These are phyloP conservation scores for Eupeodes luniger DNA, from an alignment of 2,888 invertebrate genomes.

Conservation along the genomic window DNA sequence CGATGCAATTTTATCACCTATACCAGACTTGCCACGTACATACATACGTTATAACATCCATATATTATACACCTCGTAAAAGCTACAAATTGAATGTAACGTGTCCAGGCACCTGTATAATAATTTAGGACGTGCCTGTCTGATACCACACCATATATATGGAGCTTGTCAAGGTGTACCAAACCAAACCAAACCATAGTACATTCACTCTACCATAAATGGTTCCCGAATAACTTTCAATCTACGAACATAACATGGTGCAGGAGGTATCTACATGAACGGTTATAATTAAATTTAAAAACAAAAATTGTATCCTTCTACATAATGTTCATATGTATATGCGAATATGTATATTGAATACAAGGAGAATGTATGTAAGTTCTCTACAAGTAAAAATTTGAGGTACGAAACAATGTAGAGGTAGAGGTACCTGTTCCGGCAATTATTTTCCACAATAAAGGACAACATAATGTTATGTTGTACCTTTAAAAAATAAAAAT, in stretches of 20 bases:
- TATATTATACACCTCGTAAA: no score
- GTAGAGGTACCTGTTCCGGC: conserved; percentile 21
- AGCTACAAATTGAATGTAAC: no score
- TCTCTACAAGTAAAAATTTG: not conserved
- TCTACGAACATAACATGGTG: not conserved
- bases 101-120: no score
- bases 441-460: conserved; percentile 58
- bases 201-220: conserved; percentile 6
- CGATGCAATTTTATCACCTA: no score
- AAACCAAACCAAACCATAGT: no score
- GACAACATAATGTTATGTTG: conserved; percentile 34
- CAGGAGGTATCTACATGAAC: not conserved
- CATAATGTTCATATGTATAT: not conserved
- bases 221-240: conserved; percentile 20
- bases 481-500: conserved; percentile 4
- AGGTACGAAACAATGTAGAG: not conserved
- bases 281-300: conserved; percentile 5
- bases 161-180: no score
- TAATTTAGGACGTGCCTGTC: no score
- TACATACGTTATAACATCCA: no score
- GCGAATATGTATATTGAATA: not conserved
- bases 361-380: no score
- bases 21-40: no score
- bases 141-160: no score
- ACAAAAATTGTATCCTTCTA: not conserved